phyloP scores from a whole-genome alignment of 2,113 vertebrate genomes.

The Heliornis fulica region DNA sequence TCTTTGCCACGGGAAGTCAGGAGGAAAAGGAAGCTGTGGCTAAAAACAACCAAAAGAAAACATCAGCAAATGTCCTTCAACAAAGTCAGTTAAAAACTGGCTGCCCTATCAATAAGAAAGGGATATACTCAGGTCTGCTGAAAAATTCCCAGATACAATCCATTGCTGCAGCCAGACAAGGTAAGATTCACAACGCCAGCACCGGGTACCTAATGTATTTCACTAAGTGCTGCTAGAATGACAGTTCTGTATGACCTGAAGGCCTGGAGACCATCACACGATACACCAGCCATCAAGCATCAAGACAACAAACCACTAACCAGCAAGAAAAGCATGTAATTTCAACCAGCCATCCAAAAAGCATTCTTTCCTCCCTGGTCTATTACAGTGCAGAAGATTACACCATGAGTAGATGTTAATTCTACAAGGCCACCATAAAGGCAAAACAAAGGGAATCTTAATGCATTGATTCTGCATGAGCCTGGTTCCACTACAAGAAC shows the following conservation, averaged over 20 bases:
- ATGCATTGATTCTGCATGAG: neutral
- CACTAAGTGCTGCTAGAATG: neutral
- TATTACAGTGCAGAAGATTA: neutral
- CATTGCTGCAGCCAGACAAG: neutral
- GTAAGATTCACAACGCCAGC: neutral
- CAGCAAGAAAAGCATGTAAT: neutral
- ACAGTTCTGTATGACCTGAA: neutral
- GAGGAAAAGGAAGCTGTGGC: neutral
- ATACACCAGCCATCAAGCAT: neutral
- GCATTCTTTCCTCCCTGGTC: neutral
- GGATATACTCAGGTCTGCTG: neutral
- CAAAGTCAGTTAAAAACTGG: neutral
- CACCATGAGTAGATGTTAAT: neutral
- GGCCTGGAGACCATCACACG: fast-evolving
- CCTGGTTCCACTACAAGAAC: neutral
- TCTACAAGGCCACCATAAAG: neutral
- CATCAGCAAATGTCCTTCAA: neutral
- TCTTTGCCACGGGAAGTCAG: neutral
- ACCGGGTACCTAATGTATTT: neutral
- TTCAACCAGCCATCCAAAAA: neutral
- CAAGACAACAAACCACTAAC: neutral
- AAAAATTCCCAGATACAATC: neutral
- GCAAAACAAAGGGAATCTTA: neutral
- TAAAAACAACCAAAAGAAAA: neutral
- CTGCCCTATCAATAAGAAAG: neutral